Base-by-base conservation (phyloP, 2,888 invertebrate genomes). In the Hypomecis punctinalis region DNA sequence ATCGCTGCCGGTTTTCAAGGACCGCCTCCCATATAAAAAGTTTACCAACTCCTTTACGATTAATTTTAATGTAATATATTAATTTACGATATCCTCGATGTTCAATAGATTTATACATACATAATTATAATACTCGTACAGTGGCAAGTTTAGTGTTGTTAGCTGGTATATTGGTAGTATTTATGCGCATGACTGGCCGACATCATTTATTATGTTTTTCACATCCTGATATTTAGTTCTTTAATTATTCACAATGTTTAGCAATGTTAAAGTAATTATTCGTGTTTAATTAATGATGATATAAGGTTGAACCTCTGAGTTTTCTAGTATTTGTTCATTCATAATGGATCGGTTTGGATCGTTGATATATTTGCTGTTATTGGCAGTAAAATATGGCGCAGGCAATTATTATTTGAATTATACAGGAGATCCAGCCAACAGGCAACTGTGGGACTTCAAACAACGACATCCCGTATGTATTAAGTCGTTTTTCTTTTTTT, bases 361-460 rank as follows among this genome's bases (percentile, higher is more conserved):
- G 33, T 58, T n/a, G 6, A 36, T 59, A 11, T 45, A 46, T 55
- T 40, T 59, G 36, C 36, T 64, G 49, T 5, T 64, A 13, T 55
- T 64, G 39, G 40, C 39, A 35, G 51, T 9, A 13, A 39, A 60
- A n/a, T 33, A 36, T 48, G 64, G 54, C 13, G 42, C 33, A 5
- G 13, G 64, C 51, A 11, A 60, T 46, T 60, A 53, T 10, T 37
- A 52, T 47, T 56, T 63, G 36, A 66, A 66, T 45, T 63, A 63
- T 13, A 71, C 71, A 6, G 53, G 67, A 7, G 63, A 67, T 23
- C 45, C 65, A 11, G 66, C 63, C 0, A 45, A 42, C 5, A 66
- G 61, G 13, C 74, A 74, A 53, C 54, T 74, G 6, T 54, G 61
- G 37, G 72, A 74, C 10, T 74, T 69, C 46, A 65, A 61, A 60